A percentile compares a stretch with the other conserved stretches of the same genome.
Conservation (phyloP, 2,888 invertebrate species). For the Drosophila rubida region DNA sequence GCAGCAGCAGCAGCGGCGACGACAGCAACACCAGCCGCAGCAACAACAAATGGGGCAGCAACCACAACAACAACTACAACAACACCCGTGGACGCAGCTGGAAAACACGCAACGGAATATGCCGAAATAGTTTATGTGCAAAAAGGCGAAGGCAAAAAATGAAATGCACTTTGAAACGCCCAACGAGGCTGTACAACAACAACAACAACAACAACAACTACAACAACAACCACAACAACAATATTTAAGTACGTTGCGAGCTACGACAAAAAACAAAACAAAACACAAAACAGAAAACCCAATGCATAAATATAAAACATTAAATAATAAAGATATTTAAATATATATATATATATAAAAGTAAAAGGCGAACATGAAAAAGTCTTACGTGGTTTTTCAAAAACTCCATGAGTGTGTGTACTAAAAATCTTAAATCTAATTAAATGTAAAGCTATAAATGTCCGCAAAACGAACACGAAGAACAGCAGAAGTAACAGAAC, state of each 20-base stretch:
- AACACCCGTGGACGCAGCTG: constrained; percentile 72
- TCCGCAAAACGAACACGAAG: constrained; percentile 15
- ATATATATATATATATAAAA: constrained; percentile 13
- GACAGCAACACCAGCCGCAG: constrained; percentile 46
- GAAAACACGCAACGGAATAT: constrained; percentile 89
- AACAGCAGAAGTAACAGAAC: constrained; percentile 13
- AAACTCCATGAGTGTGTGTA: constrained; percentile 76
- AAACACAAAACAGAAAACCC: constrained; percentile 54
- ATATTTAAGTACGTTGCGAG: constrained; percentile 35
- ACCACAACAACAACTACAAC: constrained; percentile 32
- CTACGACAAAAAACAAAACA: constrained; percentile 43
- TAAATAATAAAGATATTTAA: constrained; percentile 38
- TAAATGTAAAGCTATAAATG: constrained; percentile 56
- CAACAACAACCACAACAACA: constrained; percentile 24
- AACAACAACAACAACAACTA: constrained; percentile 26
- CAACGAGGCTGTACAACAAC: constrained; percentile 57
- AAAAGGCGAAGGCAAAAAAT: constrained; percentile 74
- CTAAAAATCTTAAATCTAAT: constrained; percentile 51
- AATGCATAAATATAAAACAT: constrained; percentile 63
- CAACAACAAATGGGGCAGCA: constrained; percentile 61
- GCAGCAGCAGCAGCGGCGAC: constrained; percentile 78
- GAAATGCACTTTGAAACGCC: constrained; percentile 42
- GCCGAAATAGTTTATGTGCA: constrained; percentile 91
- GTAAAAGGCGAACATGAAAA: constrained; percentile 30
- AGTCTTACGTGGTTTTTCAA: constrained; percentile 71